A percentile compares a stretch with the other conserved stretches of the same genome.
These are phyloP conservation scores for Drosophila emarginata DNA, from an alignment of 2,888 invertebrate species.

Conservation along the genomic window DNA sequence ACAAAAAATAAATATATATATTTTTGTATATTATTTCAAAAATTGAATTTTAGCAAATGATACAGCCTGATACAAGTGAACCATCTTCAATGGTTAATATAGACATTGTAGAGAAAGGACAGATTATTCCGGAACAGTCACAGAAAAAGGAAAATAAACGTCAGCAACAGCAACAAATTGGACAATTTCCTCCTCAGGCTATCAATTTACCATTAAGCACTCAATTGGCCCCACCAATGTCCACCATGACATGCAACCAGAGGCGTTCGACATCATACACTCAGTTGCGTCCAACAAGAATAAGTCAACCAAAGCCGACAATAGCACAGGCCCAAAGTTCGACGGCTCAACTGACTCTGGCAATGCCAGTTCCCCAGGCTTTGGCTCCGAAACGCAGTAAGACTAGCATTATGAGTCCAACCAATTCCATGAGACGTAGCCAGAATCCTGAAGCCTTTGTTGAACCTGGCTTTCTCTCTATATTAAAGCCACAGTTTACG, in stretches of 20 bases:
- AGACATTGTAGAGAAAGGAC: background rate
- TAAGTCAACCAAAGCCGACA: slow-evolving; percentile 65
- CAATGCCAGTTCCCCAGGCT: slow-evolving; percentile 62
- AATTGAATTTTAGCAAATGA: background rate
- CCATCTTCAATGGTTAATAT: background rate
- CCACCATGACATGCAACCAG: slow-evolving; percentile 59
- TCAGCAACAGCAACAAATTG: background rate
- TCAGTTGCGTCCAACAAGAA: slow-evolving; percentile 56
- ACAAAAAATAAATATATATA: background rate
- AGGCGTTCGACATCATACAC: slow-evolving; percentile 81
- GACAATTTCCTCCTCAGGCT: background rate
- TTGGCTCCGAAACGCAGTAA: slow-evolving; percentile 77
- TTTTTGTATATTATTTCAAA: background rate
- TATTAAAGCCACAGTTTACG: slow-evolving; percentile 92
- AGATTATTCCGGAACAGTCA: background rate
- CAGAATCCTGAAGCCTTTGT: slow-evolving; percentile 88
- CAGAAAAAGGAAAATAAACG: background rate
- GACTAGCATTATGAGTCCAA: slow-evolving; percentile 75
- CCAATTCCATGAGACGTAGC: slow-evolving; percentile 84
- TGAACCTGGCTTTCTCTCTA: slow-evolving; percentile 95
- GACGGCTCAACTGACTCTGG: slow-evolving; percentile 61
- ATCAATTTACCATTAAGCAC: background rate
- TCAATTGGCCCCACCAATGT: slow-evolving; percentile 42
- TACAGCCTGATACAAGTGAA: background rate
- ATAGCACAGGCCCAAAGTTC: slow-evolving; percentile 62